Base-by-base conservation (phyloP, 2,113 vertebrate species). In the Ptilonorhynchus violaceus region DNA sequence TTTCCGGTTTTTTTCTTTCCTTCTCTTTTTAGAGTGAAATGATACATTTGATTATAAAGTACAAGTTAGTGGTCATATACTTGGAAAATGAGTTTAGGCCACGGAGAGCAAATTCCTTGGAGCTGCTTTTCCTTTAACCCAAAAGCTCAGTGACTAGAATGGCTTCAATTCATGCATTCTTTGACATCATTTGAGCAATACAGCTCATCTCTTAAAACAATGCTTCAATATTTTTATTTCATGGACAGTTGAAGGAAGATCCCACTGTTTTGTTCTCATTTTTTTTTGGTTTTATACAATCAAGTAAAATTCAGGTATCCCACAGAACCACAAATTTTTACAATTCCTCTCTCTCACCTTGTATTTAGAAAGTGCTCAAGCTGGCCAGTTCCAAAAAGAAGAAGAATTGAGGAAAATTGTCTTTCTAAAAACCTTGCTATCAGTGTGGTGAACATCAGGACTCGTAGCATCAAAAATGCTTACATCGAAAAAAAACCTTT, bases 1-100 rank as follows among this genome's bases (percentile, higher is more conserved):
- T 9, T 7, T 14, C 6, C 2, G 15, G 15, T 27, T 30, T 41
- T 9, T 8, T 16, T 18, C 10, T 3, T 1, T 3, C 0, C 1
- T 5, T 33, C 7, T 7, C 11, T 39, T 52, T n/a, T 59, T 31
- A 39, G 6, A 30, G 5, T 56, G 11, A 66, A 81, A 44, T 30
- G 4, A 15, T 69, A 28, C 5, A 13, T 73, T 42, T 77, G 4
- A 41, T 84, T 84, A 3, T 20, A n/a, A 73, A 90, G 3, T 47
- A 46, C 5, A 37, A 46, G 11, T 39, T 73, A 50, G 31, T 49
- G 79, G 15, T 56, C 46, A 75, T 39, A 35, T 35, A 60, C 21
- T 74, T 85, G n/a, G 47, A 75, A 78, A 27, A 85, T 88, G 50
- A 52, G 11, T 62, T 74, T 37, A 53, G 31, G 13, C 55, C 4